A percentile compares a stretch with the other conserved stretches of the same genome.
Conservation (phyloP, 2,888 invertebrate genomes). For the Hirtodrosophila alboralis region DNA sequence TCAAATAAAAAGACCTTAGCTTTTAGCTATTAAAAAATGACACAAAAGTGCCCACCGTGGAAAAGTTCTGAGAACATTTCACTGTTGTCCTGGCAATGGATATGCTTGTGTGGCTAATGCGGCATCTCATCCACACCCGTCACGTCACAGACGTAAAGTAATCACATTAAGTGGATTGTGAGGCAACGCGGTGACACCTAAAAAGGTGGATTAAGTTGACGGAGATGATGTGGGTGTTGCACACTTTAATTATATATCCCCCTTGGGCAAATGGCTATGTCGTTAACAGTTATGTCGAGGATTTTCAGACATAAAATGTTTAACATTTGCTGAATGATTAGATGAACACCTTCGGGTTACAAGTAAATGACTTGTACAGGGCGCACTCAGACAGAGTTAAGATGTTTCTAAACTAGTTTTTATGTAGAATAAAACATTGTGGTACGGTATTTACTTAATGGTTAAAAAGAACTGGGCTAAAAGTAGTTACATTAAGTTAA, state of each 20-base stretch:
- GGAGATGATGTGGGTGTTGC: background rate
- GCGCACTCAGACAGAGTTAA: slow-evolving; percentile 1
- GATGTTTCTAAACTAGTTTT: slow-evolving; percentile 18
- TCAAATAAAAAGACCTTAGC: no score
- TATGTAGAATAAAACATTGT: slow-evolving; percentile 2
- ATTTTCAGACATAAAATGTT: slow-evolving; percentile 40
- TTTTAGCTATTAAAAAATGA: no score
- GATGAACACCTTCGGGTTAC: slow-evolving; percentile 32
- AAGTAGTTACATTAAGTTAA: slow-evolving; percentile 13
- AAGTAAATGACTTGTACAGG: slow-evolving; percentile 24
- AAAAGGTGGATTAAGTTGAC: slow-evolving; percentile 3
- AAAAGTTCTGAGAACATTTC: background rate
- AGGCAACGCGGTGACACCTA: slow-evolving; percentile 20
- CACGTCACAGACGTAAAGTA: slow-evolving; percentile 44
- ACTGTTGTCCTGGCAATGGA: slow-evolving; percentile 13
- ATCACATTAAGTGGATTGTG: slow-evolving; percentile 65
- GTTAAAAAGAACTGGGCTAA: slow-evolving; percentile 7
- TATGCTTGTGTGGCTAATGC: slow-evolving; percentile 46
- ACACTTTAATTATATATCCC: slow-evolving; percentile 44
- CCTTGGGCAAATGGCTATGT: slow-evolving; percentile 25
- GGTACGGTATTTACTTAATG: slow-evolving; percentile 24
- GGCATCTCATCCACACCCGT: slow-evolving; percentile 7
- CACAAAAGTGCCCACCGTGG: background rate
- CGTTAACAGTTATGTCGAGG: slow-evolving; percentile 39
- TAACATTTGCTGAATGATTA: slow-evolving; percentile 43